Evolutionary conservation across 2,888 invertebrate genomes (phyloP), one percentile per base, ranked within the genome.

Genomic region (Odontocolon sp.): DNA sequence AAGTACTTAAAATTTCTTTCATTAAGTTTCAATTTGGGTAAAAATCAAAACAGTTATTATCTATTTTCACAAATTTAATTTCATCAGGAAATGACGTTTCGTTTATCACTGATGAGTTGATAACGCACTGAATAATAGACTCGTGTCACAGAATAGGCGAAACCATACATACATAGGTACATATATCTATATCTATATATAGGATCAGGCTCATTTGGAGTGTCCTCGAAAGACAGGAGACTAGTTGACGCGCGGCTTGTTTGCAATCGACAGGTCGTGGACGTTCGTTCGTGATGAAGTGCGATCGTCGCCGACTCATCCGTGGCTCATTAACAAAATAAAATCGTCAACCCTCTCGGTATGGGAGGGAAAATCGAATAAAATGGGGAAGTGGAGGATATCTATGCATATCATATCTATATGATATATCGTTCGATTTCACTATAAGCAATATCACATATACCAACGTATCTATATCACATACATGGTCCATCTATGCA

Each of bases 241-340:
- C 72, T 70, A 77, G 71, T 77, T 78, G 79, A 79, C 77, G 68
- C 66, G 70, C 42, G 64, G 56, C 50, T 78, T 70, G 80, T 83
- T 85, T 89, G 89, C 87, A 83, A 86, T 83, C 87, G 90, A 89
- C 90, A 89, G 85, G 80, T 81, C 79, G 75, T 57, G 70, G 28
- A 64, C 36, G 21, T 77, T 63, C 66, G 54, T 54, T 38, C 42
- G 42, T 77, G 77, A 75, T 72, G 47, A 69, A 80, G 80, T 80
- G 73, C 63, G 57, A 66, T 75, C 45, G 59, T 45, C 64, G 59
- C 70, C 77, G 71, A 79, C 59, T 78, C 63, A 59, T 68, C 36
- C 57, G 16, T 45, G 57, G 64, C 73, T 73, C 69, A 77, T 80
- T 79, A 78, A 69, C 71, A 71, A 77, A 79, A 75, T 68, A 69